These are phyloP conservation scores for Heptranchias perlo DNA, from an alignment of 2,113 vertebrate species.

Conservation along the genomic window DNA sequence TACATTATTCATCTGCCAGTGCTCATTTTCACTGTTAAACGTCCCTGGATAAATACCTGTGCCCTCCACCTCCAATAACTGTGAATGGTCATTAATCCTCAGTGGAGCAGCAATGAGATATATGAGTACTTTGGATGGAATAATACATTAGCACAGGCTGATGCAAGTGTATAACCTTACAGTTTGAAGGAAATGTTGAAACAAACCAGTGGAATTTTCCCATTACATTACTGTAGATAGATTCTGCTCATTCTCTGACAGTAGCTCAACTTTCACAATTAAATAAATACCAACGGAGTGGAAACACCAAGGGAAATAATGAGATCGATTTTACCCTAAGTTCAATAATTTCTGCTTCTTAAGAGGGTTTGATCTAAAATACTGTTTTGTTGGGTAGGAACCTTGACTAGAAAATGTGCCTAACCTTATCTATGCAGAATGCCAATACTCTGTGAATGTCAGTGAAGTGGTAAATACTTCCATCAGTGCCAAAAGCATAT, in stretches of 20 bases:
- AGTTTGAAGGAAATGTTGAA: neutral
- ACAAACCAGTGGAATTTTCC: neutral
- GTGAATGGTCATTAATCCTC: neutral
- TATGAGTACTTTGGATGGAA: neutral
- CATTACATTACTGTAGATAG: neutral
- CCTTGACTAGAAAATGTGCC: neutral
- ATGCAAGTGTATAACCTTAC: neutral
- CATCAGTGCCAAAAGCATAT: neutral
- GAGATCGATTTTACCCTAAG: neutral
- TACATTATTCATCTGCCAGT: neutral
- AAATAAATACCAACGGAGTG: neutral
- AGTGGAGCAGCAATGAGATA: neutral
- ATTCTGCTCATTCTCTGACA: neutral
- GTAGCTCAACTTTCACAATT: neutral
- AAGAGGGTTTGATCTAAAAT: neutral
- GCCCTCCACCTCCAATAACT: neutral
- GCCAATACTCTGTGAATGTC: neutral
- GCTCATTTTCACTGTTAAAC: neutral
- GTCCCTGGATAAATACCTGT: neutral
- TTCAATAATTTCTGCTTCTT: neutral
- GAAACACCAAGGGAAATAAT: neutral
- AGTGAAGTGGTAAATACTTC: neutral
- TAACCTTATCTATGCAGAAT: neutral
- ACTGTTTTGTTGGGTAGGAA: neutral
- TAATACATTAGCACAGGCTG: neutral